phyloP scores from a whole-genome alignment of 2,888 invertebrate genomes.

The Trissoscelio sp. region DNA sequence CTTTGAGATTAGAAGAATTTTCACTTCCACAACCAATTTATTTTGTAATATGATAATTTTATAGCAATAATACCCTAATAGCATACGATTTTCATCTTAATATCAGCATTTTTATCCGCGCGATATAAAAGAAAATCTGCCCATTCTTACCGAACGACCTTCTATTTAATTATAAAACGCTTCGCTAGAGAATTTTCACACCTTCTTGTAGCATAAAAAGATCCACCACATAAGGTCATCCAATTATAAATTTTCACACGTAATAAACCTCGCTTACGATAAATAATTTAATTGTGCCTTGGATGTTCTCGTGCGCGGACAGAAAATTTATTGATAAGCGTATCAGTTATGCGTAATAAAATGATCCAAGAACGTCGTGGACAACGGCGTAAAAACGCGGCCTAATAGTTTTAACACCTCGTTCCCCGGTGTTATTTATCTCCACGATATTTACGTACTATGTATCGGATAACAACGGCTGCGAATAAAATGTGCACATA shows the following conservation, averaged over 20 bases:
- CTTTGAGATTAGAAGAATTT: neutral
- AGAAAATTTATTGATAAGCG: slow-evolving; percentile 41
- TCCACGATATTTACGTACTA: slow-evolving; percentile 44
- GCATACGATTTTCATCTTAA: neutral
- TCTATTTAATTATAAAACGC: slow-evolving; percentile 21
- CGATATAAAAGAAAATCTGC: neutral
- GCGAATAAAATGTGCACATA: slow-evolving; percentile 38
- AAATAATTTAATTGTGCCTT: slow-evolving; percentile 31
- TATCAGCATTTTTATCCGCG: neutral
- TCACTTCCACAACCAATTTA: neutral
- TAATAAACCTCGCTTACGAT: slow-evolving; percentile 25
- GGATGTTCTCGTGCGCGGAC: too few relatives aligned
- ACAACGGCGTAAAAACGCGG: slow-evolving; percentile 22
- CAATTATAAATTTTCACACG: slow-evolving; percentile 42
- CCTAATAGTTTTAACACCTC: slow-evolving; percentile 52
- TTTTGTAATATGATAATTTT: slow-evolving; percentile 1
- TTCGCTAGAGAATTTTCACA: slow-evolving; percentile 6
- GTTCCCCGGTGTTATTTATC: slow-evolving; percentile 23
- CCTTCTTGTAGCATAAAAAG: slow-evolving; percentile 1
- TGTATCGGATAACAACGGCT: slow-evolving; percentile 39
- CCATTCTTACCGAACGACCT: slow-evolving; percentile 15
- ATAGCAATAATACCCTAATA: neutral
- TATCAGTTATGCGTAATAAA: slow-evolving; percentile 47
- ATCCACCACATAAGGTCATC: slow-evolving; percentile 15
- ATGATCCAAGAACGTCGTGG: slow-evolving; percentile 5